Evolutionary conservation across 1,140 invertebrate species (phyloP), one percentile per base, ranked within the genome.

Genomic region (Danaus melanippus): DNA sequence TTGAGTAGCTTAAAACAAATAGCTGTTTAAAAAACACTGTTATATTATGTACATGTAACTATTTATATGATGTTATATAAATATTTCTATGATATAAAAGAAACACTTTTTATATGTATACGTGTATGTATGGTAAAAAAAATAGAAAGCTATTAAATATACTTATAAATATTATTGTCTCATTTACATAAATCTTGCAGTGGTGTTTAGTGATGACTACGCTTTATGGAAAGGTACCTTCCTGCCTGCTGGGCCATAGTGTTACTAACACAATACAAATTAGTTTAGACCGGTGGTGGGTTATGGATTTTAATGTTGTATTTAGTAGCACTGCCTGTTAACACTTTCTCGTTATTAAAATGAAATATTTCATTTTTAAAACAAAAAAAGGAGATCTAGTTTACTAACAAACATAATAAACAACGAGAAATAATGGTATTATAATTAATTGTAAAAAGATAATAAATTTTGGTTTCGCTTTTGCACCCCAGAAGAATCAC

Each of bases 221-320:
- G 84, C 82, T 86, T 86, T 79, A 75, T 77, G 80, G 79, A 83
- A 71, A 77, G 76, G 82, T 81, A 85, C 86, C 87, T 88, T 88
- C 86, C 87, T 88, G 87, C 85, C 85, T 88, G 87, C 79, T 80
- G 84, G 86, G 81, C 77, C 74, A 69, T 68, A 71, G 67, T 78
- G 67, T 72, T 67, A 85, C 84, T 87, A 87, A 87, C 80, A 77
- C 66, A 50, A 64, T 67, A 65, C 66, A 59, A 59, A 70, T 61
- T 74, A 67, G 60, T 70, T 59, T 61, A 60, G 49, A 52, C 11
- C 42, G 84, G 84, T 86, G 81, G 72, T 77, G 84, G 84, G 73
- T 64, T 76, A 67, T 58, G 67, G 56, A 62, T 59, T 59, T 44
- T 61, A 66, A 66, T 64, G 46, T 53, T 57, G 43, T 57, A 67